phyloP scores from a whole-genome alignment of 2,888 invertebrate genomes.

The Selenia dentaria region DNA sequence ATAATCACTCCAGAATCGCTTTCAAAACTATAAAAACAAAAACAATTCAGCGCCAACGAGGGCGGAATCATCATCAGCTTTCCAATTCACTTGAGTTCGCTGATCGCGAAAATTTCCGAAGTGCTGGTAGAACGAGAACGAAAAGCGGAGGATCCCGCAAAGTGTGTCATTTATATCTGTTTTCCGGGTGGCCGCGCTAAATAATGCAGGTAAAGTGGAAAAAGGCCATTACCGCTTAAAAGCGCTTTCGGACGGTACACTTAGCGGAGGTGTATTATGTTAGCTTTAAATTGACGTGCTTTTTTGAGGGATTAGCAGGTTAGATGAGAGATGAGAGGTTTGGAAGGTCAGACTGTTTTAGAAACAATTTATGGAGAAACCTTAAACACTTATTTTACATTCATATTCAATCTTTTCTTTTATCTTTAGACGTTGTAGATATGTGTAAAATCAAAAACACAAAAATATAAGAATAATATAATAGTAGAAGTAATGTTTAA shows the following conservation, averaged over 20 bases:
- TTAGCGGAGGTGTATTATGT: slow-evolving; percentile 21
- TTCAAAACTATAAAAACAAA: slow-evolving; percentile 25
- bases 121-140: slow-evolving; percentile 3
- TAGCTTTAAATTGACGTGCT: slow-evolving; percentile 32
- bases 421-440: too few species aligned
- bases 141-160: slow-evolving; percentile 26
- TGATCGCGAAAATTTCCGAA: slow-evolving; percentile 25
- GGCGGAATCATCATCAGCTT: slow-evolving; percentile 30
- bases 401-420: too few species aligned
- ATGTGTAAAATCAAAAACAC: too few species aligned
- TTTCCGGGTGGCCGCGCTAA: slow-evolving; percentile 56
- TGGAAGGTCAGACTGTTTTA: slow-evolving; percentile 14
- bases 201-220: slow-evolving; percentile 53
- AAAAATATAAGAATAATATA: too few species aligned
- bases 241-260: slow-evolving; percentile 43
- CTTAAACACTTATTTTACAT: too few species aligned
- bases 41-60: slow-evolving; percentile 24
- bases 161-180: slow-evolving; percentile 58
- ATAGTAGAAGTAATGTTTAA: too few species aligned
- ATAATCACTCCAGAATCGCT: slow-evolving; percentile 11
- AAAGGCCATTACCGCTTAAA: slow-evolving; percentile 56
- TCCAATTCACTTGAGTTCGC: slow-evolving; percentile 31
- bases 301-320: slow-evolving; percentile 19
- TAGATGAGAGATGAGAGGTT: slow-evolving; percentile 2
- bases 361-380: slow-evolving; percentile 7